A percentile compares a stretch with the other conserved stretches of the same genome.
phyloP scores from a whole-genome alignment of 2,113 vertebrate genomes.

The Pan troglodytes region NHGRI_mPanTro3-v2.1_pri NC_072403.2:34958001-34958500 shows the following conservation, averaged over 20 bases:
- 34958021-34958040: not conserved
- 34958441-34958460: not conserved
- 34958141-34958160: not conserved
- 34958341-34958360: not conserved
- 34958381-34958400: not conserved
- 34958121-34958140: not conserved
- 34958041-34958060: not conserved
- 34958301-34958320: not conserved
- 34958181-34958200: conserved; percentile 12
- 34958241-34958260: not conserved
- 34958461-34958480: not conserved
- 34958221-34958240: not conserved
- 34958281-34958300: not conserved
- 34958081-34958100: not conserved
- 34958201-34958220: not conserved
- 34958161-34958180: not conserved
- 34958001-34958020: not conserved
- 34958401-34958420: not conserved
- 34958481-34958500: not conserved
- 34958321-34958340: not conserved
- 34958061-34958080: not conserved
- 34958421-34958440: not conserved
- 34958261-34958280: not conserved
- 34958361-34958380: not conserved
- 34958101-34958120: not conserved